Evolutionary conservation across 1,140 invertebrate genomes (phyloP).

Genomic region (Aphelenchoides besseyi): DNA sequence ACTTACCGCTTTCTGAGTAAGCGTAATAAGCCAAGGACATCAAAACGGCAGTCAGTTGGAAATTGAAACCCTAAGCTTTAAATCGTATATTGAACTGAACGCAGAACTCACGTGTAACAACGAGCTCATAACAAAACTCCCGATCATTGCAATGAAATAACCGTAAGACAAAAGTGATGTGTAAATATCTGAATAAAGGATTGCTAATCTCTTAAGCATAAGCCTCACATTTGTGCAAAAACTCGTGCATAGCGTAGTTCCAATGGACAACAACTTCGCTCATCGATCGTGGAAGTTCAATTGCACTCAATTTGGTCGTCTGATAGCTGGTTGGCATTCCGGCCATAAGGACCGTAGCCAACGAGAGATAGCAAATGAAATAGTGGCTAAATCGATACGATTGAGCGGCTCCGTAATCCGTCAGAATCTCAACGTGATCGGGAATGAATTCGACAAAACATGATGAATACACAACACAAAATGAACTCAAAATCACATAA

Average conservation of each 20-base stretch:
- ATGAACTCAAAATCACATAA: slow-evolving; percentile 6
- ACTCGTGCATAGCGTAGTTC: slow-evolving; percentile 42
- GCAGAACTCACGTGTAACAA: slow-evolving; percentile 33
- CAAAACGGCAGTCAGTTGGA: slow-evolving; percentile 36
- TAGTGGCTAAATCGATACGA: slow-evolving; percentile 41
- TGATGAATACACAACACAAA: slow-evolving; percentile 16
- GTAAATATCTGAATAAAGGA: slow-evolving; percentile 15
- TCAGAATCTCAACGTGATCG: background rate
- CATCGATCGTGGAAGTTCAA: slow-evolving; percentile 42
- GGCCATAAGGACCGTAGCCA: slow-evolving; percentile 21
- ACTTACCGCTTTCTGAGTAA: slow-evolving; percentile 32
- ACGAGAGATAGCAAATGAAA: slow-evolving; percentile 37
- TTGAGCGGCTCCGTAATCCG: slow-evolving; percentile 30
- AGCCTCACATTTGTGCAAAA: slow-evolving; percentile 46
- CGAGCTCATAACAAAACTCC: slow-evolving; percentile 30
- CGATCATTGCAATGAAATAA: slow-evolving; percentile 21
- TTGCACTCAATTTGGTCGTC: slow-evolving; percentile 22
- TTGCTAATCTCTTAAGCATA: background rate
- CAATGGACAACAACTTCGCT: slow-evolving; percentile 36
- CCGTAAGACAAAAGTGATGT: background rate
- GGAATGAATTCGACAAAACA: slow-evolving; percentile 19
- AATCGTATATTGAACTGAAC: background rate
- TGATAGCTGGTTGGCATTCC: slow-evolving; percentile 1
- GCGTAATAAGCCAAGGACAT: slow-evolving; percentile 37
- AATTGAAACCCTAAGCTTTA: slow-evolving; percentile 35